A percentile compares a stretch with the other conserved stretches of the same genome.
Conservation (phyloP, 1,140 invertebrate genomes). For the Araneus ventricosus region DNA sequence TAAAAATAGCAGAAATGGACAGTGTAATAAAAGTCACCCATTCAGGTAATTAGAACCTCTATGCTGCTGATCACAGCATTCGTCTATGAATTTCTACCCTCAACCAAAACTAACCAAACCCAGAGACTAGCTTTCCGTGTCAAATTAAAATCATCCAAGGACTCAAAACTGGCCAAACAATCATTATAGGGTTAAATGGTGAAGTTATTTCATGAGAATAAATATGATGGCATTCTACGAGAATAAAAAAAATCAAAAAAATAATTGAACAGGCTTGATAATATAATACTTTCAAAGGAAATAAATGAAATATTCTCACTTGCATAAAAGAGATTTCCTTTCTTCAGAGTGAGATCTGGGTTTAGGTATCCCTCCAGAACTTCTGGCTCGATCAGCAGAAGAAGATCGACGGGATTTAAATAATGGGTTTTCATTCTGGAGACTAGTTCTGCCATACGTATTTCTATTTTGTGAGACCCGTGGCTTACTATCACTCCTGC, state of each 20-base stretch:
- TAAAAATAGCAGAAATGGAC: too few relatives aligned
- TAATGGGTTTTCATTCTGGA: not conserved
- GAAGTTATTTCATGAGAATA: not conserved
- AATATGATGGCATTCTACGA: not conserved
- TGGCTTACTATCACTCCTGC: constrained; percentile 24
- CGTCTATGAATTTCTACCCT: too few relatives aligned
- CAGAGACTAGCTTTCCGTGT: too few relatives aligned
- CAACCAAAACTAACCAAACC: too few relatives aligned
- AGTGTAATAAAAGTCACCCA: too few relatives aligned
- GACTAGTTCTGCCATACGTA: not conserved
- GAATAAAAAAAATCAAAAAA: not conserved
- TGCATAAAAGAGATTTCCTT: constrained; percentile 26
- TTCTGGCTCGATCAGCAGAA: not conserved
- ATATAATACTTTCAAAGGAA: not conserved
- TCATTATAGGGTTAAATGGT: too few relatives aligned
- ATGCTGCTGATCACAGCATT: too few relatives aligned
- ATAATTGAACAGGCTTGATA: not conserved
- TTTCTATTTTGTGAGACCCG: not conserved
- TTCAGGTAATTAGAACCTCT: too few relatives aligned
- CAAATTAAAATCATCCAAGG: too few relatives aligned
- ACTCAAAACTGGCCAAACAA: too few relatives aligned
- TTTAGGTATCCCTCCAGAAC: not conserved
- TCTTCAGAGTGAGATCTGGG: not conserved
- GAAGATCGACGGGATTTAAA: constrained; percentile 14
- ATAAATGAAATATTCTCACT: constrained; percentile 3